Evolutionary conservation across 1,140 invertebrate species (phyloP).

Genomic region (Pogonus chalceus): DNA sequence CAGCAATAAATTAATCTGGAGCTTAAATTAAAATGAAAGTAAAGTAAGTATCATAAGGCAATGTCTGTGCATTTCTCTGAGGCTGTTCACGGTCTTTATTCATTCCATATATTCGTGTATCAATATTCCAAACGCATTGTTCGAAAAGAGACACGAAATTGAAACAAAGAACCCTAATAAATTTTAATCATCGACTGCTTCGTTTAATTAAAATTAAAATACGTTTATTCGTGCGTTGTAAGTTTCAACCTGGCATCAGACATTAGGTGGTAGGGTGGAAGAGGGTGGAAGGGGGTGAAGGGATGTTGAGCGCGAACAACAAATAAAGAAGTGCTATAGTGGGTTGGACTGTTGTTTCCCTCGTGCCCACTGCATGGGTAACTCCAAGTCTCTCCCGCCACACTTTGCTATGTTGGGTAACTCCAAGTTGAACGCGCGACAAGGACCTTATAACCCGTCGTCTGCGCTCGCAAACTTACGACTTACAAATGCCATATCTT

Average conservation of each 20-base stretch:
- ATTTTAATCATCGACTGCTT: slow-evolving; percentile 16
- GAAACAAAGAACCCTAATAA: neutral
- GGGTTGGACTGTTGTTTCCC: neutral
- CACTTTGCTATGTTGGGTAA: neutral
- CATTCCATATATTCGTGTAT: too few species aligned
- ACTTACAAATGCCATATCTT: slow-evolving; percentile 24
- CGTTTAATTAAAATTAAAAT: slow-evolving; percentile 29
- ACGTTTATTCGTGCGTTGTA: slow-evolving; percentile 5
- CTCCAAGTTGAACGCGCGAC: too few species aligned
- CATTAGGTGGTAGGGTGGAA: slow-evolving; percentile 7
- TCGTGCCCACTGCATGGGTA: neutral
- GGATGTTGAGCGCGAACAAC: neutral
- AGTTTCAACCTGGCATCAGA: slow-evolving; percentile 8
- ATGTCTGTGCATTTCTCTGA: too few species aligned
- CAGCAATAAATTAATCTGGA: too few species aligned
- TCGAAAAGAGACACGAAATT: neutral
- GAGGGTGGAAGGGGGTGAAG: neutral
- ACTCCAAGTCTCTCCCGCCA: neutral
- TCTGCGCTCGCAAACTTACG: slow-evolving; percentile 17
- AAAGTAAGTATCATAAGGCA: too few species aligned
- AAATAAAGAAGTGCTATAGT: neutral
- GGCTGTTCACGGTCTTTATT: too few species aligned
- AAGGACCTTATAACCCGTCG: neutral
- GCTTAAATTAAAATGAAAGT: too few species aligned
- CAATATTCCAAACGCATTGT: neutral